Base-by-base conservation (phyloP, 2,888 invertebrate species). In the Hirtodrosophila duncani region DNA sequence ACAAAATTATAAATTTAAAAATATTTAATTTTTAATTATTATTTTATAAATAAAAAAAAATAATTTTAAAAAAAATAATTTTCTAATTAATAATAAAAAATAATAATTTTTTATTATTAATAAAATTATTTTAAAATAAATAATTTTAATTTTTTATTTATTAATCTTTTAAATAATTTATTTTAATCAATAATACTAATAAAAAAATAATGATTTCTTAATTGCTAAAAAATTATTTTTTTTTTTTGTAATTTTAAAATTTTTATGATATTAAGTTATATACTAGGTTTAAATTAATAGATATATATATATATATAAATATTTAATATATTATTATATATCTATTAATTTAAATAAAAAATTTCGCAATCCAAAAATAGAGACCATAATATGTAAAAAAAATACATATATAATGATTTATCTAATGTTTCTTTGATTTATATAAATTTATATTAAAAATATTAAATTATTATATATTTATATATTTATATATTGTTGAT, bases 191-290 rank as follows among this genome's bases (percentile, higher is more conserved):
- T 0, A 3, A 37, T 36, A 11, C 1, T 0, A 1, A 5, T 2
- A 39, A 42, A 21, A 26, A 42, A 27, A 39, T 33, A 92, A 91
- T 91, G 88, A 89, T 88, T 85, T n/a, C n/a, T n/a, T n/a, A 82
- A 81, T 89, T 91, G 89, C 91, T 91, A 86, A 61, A 88, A 87
- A 70, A 87, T 87, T 85, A 83, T 70, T 84, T 78, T 84, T 71
- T 61, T 65, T 87, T 83, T 90, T 90, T 84, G 87, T 87, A n/a
- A 87, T 88, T 88, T 88, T 83, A 91, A 91, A 91, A 36, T 13
- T 56, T 56, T 36, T 57, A n/a, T n/a, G n/a, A n/a, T n/a, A n/a
- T n/a, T n/a, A n/a, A n/a, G n/a, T n/a, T 29, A 11, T 43, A 48
- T 26, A 53, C 39, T 53, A 57, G n/a, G 14, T 42, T 5, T 11